Conservation (phyloP, 2,113 vertebrate genomes). For the Chelonoidis abingdonii region DNA sequence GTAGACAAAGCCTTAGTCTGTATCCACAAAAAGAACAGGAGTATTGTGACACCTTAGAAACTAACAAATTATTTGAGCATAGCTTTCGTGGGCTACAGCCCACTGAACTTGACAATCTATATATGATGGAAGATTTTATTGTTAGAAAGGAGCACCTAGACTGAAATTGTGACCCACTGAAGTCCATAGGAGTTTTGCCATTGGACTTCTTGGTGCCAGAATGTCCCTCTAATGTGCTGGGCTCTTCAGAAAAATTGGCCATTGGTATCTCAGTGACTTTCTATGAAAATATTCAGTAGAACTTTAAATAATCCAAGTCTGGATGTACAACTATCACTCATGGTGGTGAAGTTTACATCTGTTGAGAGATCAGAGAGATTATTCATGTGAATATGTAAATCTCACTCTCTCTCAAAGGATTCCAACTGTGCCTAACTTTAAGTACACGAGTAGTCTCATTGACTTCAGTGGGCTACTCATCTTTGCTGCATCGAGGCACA, state of each 20-base stretch:
- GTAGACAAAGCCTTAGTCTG: no score
- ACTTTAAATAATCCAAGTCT: not conserved
- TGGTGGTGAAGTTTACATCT: not conserved
- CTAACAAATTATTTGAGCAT: no score
- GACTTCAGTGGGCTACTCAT: fast-evolving
- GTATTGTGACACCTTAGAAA: no score
- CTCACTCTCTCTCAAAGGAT: not conserved
- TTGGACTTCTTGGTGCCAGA: not conserved
- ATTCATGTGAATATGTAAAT: not conserved
- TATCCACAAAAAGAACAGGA: no score
- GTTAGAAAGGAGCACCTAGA: not conserved
- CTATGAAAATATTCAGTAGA: not conserved
- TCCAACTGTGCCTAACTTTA: not conserved
- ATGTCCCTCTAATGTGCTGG: fast-evolving
- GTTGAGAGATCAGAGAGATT: not conserved
- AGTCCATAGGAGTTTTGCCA: not conserved
- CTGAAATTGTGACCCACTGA: not conserved
- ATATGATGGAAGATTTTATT: constrained; percentile 36
- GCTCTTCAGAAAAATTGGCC: not conserved
- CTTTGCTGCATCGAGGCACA: not conserved
- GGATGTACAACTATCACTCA: not conserved
- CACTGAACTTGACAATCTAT: not conserved
- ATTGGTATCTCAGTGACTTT: not conserved
- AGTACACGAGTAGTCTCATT: not conserved
- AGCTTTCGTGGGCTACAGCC: no score